Percentiles rank a stretch among this genome's conserved stretches.
These are phyloP conservation scores for Pogonus chalceus DNA, from an alignment of 1,140 invertebrate genomes.

Conservation along the genomic window DNA sequence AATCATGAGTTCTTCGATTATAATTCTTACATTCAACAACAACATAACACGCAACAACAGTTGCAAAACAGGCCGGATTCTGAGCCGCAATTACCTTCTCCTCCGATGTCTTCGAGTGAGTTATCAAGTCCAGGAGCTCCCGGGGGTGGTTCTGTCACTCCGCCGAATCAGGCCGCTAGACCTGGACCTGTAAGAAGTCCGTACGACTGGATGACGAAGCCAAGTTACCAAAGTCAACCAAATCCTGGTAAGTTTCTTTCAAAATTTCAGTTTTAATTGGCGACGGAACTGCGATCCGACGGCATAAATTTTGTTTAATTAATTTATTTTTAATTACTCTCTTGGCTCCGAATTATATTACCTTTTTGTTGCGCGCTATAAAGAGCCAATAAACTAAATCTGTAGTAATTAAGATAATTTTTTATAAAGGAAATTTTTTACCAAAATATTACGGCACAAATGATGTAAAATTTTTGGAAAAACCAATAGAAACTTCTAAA, in stretches of 20 bases:
- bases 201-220: conserved; percentile 85
- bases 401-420: no score
- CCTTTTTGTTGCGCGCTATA: no score
- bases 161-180: conserved; percentile 35
- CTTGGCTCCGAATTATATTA: no score
- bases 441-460: no score
- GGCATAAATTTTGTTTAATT: no score
- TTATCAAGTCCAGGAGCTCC: conserved; percentile 51
- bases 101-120: conserved; percentile 53
- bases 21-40: conserved; percentile 25
- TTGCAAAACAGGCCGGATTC: conserved; percentile 17
- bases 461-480: no score
- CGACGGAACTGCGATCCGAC: no score
- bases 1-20: conserved; percentile 32
- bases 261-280: no score
- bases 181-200: conserved; percentile 62
- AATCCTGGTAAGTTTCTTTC: conserved; percentile 58
- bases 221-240: conserved; percentile 68
- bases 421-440: no score
- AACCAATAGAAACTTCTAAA: no score
- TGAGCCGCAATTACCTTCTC: conserved; percentile 38
- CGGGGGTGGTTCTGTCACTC: conserved; percentile 38
- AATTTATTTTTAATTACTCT: no score
- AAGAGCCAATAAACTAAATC: no score
- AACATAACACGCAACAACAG: conserved; percentile 17